Base-by-base conservation (phyloP, 2,113 vertebrate genomes). In the Amblyopsis rosae region DNA sequence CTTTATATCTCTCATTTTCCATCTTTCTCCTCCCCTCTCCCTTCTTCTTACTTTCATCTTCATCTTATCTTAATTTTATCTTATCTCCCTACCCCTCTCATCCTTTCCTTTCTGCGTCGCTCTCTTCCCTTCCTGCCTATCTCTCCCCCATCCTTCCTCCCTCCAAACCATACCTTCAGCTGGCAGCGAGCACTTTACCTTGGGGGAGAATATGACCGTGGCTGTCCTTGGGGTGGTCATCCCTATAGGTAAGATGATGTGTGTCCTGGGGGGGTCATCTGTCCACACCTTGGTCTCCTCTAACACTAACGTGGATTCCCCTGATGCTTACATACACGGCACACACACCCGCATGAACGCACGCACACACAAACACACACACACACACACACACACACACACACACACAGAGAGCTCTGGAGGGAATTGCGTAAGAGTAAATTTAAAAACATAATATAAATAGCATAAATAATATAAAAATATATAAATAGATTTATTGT, bases 181-280 rank as follows among this genome's bases (percentile, higher is more conserved):
- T 89, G 95, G 94, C 62, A 94, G 94, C 13, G 92, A 94, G 59
- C 90, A 89, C 12, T 88, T 92, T 83, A 91, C 94, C 71, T 89
- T 98, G 62, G 95, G 94, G 57, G 96, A 96, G 73, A 96, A 95
- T 9, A 91, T 98, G 82, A 97, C 96, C 7, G 95, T 96, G 69
- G 96, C 96, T 48, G 93, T 96, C 73, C 89, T 98, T 81, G 96
- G 97, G 63, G 93, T 98, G 78, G 89, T 97, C 58, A 95, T 98
- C 78, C 98, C 96, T 82, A 94, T 98, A 13, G 96, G 97, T 98
- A 91, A 94, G 19, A 26, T 26, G 19, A 26, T 71, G 16, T 77
- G 59, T 56, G 59, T 75, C 47, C 57, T 47, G 1, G 19, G 19
- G 2, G 19, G 19, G 19, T 47, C 69, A 73, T 86, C 55, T 56